Base-by-base conservation (phyloP, 2,888 invertebrate species). In the Coenonympha glycerion region DNA sequence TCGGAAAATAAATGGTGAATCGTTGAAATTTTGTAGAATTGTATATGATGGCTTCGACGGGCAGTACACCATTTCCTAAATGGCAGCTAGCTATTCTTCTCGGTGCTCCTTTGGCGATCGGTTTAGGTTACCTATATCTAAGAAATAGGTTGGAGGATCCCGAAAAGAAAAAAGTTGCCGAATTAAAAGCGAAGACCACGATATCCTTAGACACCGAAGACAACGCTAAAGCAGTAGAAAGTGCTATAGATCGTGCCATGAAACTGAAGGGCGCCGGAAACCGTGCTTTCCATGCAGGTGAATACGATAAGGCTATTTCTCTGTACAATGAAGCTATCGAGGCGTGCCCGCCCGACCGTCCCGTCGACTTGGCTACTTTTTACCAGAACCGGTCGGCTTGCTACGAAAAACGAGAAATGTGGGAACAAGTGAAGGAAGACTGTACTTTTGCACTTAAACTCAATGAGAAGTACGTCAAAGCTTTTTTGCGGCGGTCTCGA, bases 331-430 rank as follows among this genome's bases (percentile, higher is more conserved):
- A 94, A 82, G 99, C 99, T 1, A 98, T 99, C 47, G 95, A 96
- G 63, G 89, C 93, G 24, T 97, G 97, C 66, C 94, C 95, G 0
- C 82, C 88, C 56, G 90, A 93, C 49, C 90, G 92, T 62, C 88
- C 88, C 19, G 89, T 89, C 1, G 95, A 95, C 62, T 82, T 97
- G 48, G 93, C 98, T 0, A 97, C 95, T 11, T 97, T 95, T 79
- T 97, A 96, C 77, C 98, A 98, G 77, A 98, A 98, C 73, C 91
- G 97, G 64, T 98, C 98, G 8, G 98, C 98, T 11, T 95, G 97
- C 34, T 95, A 96, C 77, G 98, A 98, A 77, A 95, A 96, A 77
- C 85, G 97, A 69, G 92, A 93, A 78, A 93, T 95, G 79, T 95
- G 93, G 89, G 90, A 90, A 55, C 90, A 92, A 58, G 96, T 97